Evolutionary conservation across 2,888 invertebrate genomes (phyloP).

Genomic region (Sesia bembeciformis): DNA sequence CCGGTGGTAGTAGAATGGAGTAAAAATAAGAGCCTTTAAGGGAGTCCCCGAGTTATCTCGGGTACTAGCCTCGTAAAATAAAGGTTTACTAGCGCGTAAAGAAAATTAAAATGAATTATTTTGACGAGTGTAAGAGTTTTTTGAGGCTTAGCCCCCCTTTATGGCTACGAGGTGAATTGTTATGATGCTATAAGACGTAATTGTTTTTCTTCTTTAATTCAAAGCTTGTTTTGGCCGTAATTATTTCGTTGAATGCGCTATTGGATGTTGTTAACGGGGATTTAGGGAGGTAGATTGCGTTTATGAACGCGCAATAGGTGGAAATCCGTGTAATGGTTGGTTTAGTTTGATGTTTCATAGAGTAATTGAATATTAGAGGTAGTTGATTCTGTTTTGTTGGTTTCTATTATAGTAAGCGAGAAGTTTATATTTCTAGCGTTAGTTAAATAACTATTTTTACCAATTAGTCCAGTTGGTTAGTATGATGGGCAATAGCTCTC

Average conservation of each 20-base stretch:
- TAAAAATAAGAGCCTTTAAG: slow-evolving; percentile 54
- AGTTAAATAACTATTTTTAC: too few relatives aligned
- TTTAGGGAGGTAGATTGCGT: background rate
- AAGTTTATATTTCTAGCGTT: too few relatives aligned
- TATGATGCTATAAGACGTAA: slow-evolving; percentile 51
- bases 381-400: too few relatives aligned
- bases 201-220: slow-evolving; percentile 41
- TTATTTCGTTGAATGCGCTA: slow-evolving; percentile 26
- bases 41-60: slow-evolving; percentile 68
- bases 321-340: background rate
- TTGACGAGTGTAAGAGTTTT: slow-evolving; percentile 63
- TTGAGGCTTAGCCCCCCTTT: slow-evolving; percentile 36
- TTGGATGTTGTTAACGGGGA: slow-evolving; percentile 7
- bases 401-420: too few relatives aligned
- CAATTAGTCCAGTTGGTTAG: too few relatives aligned
- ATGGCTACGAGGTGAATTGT: slow-evolving; percentile 47
- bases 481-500: too few relatives aligned
- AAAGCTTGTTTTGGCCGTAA: slow-evolving; percentile 27
- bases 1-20: slow-evolving; percentile 33
- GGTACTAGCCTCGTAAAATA: slow-evolving; percentile 65
- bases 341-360: background rate
- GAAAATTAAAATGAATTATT: slow-evolving; percentile 76
- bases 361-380: background rate
- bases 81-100: slow-evolving; percentile 73
- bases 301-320: background rate